Conservation (phyloP, 92 coral and sea anemone genomes). For the Epizoanthus ramosus region DNA sequence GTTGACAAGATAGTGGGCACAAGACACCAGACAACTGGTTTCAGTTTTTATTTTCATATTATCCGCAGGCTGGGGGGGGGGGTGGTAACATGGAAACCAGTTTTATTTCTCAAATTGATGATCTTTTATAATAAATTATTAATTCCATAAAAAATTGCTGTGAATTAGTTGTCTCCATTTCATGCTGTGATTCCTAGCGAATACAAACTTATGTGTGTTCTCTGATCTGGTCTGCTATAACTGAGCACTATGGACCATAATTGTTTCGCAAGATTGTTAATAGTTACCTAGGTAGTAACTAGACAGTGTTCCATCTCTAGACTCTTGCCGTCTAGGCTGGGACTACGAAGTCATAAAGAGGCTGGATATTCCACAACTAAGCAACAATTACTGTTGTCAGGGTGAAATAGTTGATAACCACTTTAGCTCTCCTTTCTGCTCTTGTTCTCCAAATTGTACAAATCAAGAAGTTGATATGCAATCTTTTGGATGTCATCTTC, state of each 20-base stretch:
- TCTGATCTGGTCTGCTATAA: too few relatives aligned
- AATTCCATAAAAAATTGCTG: too few relatives aligned
- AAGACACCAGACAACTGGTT: neutral
- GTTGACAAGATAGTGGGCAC: neutral
- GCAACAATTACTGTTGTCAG: too few relatives aligned
- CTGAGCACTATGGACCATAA: too few relatives aligned
- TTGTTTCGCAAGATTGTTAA: too few relatives aligned
- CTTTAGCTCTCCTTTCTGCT: neutral
- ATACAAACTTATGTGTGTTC: too few relatives aligned
- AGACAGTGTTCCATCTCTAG: neutral
- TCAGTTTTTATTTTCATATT: neutral
- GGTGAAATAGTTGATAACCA: neutral
- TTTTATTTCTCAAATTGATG: too few relatives aligned
- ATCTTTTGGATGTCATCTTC: conserved; percentile 76
- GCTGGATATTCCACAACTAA: neutral
- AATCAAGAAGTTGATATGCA: conserved; percentile 67
- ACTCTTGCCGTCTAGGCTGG: neutral
- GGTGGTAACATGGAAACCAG: too few relatives aligned
- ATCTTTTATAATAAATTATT: too few relatives aligned
- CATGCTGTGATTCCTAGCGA: too few relatives aligned
- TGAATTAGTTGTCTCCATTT: too few relatives aligned
- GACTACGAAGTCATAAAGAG: neutral
- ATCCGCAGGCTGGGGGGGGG: neutral
- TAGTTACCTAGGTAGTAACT: too few relatives aligned
- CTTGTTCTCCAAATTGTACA: conserved; percentile 79